These are phyloP conservation scores for Burhinus oedicnemus DNA, from an alignment of 2,113 vertebrate genomes.

Conservation along the genomic window DNA sequence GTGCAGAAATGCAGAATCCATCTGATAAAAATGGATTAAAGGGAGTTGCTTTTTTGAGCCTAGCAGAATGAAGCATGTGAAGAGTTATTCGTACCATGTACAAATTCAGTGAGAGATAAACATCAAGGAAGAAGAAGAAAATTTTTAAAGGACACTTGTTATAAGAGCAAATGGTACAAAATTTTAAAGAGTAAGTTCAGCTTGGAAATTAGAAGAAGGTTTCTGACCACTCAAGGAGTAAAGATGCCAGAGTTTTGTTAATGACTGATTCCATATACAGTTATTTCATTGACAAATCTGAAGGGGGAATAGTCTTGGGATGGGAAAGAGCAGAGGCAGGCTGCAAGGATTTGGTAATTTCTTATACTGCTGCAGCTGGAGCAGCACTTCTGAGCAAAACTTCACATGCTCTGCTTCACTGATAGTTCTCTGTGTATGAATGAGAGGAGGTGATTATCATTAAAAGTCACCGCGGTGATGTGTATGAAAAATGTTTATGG, in stretches of 20 bases:
- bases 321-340: neutral
- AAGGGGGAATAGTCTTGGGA: neutral
- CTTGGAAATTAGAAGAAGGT: neutral
- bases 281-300: neutral
- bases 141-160: neutral
- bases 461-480: neutral
- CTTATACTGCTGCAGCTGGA: neutral
- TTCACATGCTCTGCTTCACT: neutral
- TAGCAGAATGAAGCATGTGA: neutral
- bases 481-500: neutral
- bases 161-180: neutral
- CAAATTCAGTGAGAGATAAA: neutral
- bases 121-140: neutral
- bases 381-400: neutral
- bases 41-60: neutral
- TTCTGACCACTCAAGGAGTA: neutral
- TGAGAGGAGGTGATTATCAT: neutral
- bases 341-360: neutral
- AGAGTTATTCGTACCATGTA: neutral
- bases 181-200: neutral
- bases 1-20: neutral
- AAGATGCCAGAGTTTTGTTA: neutral
- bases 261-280: neutral
- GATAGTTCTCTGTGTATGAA: neutral
- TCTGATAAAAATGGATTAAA: constrained; percentile 3